Evolutionary conservation across 2,888 invertebrate species (phyloP).

Genomic region (Malacosoma neustria): DNA sequence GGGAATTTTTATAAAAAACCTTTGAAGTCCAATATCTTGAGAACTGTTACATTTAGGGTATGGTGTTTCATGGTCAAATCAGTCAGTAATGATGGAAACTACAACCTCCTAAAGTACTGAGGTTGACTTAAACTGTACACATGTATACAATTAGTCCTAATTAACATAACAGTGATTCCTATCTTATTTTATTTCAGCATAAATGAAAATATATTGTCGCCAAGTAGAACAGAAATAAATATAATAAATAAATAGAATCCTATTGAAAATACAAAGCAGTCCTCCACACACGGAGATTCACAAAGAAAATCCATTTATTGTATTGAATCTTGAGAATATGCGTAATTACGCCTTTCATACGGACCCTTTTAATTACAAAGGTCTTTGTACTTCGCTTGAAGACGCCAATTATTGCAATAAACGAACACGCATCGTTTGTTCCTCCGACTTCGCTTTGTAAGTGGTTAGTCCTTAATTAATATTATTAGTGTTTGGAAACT

Average conservation of each 20-base stretch:
- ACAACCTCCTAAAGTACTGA: no score
- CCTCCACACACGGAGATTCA: conserved; percentile 7
- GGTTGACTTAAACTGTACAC: no score
- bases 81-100: no score
- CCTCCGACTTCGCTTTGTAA: conserved; percentile 25
- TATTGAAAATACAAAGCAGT: not conserved
- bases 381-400: conserved; percentile 48
- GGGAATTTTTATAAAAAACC: no score
- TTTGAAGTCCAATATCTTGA: no score
- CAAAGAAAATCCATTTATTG: conserved; percentile 20
- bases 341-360: conserved; percentile 59
- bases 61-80: no score
- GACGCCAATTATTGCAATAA: conserved; percentile 64
- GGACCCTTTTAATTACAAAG: conserved; percentile 55
- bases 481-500: conserved; percentile 19
- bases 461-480: conserved; percentile 20
- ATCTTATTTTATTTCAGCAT: no score
- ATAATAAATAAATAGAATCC: no score
- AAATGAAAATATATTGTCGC: no score
- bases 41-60: no score
- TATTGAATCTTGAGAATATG: conserved; percentile 22
- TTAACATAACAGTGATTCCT: no score
- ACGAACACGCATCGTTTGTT: conserved; percentile 37
- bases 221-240: conserved; percentile 5
- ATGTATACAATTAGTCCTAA: no score